Percentiles rank a stretch among this genome's conserved stretches.
Evolutionary conservation across 1,140 invertebrate genomes (phyloP).

Genomic region (Spodoptera frugiperda): DNA sequence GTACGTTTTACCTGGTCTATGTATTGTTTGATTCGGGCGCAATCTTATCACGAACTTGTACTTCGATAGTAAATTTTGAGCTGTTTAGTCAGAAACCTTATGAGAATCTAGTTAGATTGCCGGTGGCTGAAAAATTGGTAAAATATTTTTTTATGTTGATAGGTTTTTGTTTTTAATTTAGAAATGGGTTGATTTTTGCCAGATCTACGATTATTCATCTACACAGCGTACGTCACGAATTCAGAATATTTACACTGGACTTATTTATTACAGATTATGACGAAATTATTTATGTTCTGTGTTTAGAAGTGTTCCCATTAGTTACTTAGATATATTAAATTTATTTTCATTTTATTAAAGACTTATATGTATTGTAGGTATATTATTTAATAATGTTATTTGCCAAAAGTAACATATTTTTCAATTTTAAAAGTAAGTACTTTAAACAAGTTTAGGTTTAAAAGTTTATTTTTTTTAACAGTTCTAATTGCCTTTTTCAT

Average conservation of each 20-base stretch:
- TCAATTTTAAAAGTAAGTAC: too few species aligned
- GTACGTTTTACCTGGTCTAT: slow-evolving; percentile 50
- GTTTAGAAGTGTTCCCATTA: too few species aligned
- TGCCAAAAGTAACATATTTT: too few species aligned
- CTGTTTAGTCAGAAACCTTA: slow-evolving; percentile 37
- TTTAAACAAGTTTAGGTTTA: too few species aligned
- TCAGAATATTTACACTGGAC: neutral
- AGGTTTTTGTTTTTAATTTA: slow-evolving; percentile 1
- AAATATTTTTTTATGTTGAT: neutral
- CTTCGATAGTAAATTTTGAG: slow-evolving; percentile 9
- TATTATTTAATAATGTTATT: too few species aligned
- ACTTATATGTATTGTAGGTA: too few species aligned
- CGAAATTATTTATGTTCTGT: neutral
- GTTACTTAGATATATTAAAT: too few species aligned
- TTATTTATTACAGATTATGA: neutral
- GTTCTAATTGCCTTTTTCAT: too few species aligned
- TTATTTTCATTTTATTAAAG: too few species aligned
- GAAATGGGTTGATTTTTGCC: neutral
- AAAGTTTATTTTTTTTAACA: too few species aligned
- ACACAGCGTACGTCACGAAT: neutral
- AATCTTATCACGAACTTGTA: slow-evolving; percentile 54
- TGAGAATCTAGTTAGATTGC: slow-evolving; percentile 36
- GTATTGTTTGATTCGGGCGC: slow-evolving; percentile 54
- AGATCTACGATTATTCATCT: slow-evolving; percentile 14
- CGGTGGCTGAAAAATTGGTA: neutral